Evolutionary conservation across 2,888 invertebrate species (phyloP).

Genomic region (Drosophila subquinaria): DNA sequence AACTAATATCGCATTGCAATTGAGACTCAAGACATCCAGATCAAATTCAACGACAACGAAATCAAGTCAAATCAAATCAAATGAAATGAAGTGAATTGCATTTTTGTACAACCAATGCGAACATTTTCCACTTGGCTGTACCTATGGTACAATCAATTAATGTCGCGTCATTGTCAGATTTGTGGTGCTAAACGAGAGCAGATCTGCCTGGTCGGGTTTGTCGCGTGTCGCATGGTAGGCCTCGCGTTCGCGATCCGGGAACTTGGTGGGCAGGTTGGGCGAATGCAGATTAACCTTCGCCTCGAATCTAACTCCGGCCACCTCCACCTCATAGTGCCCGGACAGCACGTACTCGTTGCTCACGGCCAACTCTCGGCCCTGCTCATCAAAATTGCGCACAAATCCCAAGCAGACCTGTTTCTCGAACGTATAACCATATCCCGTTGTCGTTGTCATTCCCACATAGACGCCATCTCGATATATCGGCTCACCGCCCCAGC

Average conservation of each 20-base stretch:
- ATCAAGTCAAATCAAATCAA: slow-evolving; percentile 11
- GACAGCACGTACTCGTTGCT: slow-evolving; percentile 93
- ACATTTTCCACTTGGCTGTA: slow-evolving; percentile 33
- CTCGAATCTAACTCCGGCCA: slow-evolving; percentile 92
- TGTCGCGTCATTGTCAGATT: slow-evolving; percentile 50
- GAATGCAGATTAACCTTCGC: slow-evolving; percentile 95
- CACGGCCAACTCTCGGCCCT: slow-evolving; percentile 90
- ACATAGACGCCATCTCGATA: slow-evolving; percentile 95
- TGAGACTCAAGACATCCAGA: slow-evolving; percentile 51
- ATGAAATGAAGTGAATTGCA: background rate
- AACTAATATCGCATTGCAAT: slow-evolving; percentile 58
- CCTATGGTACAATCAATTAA: slow-evolving; percentile 10
- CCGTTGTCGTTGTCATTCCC: slow-evolving; percentile 97
- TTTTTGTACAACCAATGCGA: slow-evolving; percentile 7
- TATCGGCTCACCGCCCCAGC: slow-evolving; percentile 98
- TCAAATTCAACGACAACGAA: slow-evolving; percentile 8
- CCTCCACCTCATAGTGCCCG: slow-evolving; percentile 97
- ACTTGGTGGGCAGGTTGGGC: slow-evolving; percentile 94
- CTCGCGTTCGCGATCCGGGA: slow-evolving; percentile 93
- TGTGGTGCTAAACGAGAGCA: slow-evolving; percentile 69
- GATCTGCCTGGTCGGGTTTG: slow-evolving; percentile 86
- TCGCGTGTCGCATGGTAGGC: slow-evolving; percentile 94
- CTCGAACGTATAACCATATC: slow-evolving; percentile 97
- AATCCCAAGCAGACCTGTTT: slow-evolving; percentile 98
- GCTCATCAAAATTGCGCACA: slow-evolving; percentile 92